Percentiles rank a stretch among this genome's conserved stretches.
Evolutionary conservation across 2,113 vertebrate genomes (phyloP).

Genomic region (Spermophilus dauricus): DNA sequence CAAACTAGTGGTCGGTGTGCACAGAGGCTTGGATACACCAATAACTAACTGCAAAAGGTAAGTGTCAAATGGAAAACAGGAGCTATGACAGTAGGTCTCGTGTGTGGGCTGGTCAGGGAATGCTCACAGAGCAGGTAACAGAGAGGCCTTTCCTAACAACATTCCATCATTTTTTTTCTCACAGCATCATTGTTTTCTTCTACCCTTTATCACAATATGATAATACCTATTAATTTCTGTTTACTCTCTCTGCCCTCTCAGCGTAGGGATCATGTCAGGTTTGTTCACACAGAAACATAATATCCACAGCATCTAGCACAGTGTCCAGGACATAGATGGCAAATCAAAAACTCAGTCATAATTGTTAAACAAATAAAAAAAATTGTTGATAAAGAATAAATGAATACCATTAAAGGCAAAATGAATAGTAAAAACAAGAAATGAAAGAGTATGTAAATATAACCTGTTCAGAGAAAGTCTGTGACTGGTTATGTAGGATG

Average conservation of each 20-base stretch:
- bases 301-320: neutral
- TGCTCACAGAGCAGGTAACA: neutral
- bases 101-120: neutral
- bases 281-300: neutral
- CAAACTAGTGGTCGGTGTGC: neutral
- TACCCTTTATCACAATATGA: neutral
- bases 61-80: neutral
- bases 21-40: neutral
- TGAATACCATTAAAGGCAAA: neutral
- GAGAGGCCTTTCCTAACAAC: neutral
- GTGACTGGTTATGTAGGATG: neutral
- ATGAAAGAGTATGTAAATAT: neutral
- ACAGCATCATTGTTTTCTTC: neutral
- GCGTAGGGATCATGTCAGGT: neutral
- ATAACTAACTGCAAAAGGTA: neutral
- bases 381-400: neutral
- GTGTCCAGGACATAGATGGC: neutral
- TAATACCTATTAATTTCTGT: conserved; percentile 9
- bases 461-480: neutral
- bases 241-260: neutral
- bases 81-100: neutral
- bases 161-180: neutral
- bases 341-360: neutral
- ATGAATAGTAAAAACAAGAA: neutral
- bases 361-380: neutral